Percentiles rank a stretch among this genome's conserved stretches.
These are phyloP conservation scores for Theocolax elegans DNA, from an alignment of 1,140 invertebrate genomes.

Conservation along the genomic window DNA sequence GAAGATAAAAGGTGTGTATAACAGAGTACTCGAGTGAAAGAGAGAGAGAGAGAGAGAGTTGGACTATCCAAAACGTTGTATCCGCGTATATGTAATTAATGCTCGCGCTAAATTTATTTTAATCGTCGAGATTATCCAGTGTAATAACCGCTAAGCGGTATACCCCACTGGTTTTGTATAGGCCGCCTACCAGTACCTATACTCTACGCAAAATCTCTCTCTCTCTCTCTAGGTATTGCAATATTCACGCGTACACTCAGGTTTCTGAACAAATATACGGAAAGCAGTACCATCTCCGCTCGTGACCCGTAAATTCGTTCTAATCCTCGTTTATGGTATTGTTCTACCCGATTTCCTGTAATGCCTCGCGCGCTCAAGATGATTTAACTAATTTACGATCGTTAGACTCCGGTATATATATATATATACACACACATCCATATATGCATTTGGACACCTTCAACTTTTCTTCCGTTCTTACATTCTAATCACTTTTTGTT, in stretches of 20 bases:
- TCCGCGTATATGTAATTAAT: too few species aligned
- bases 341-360: not conserved
- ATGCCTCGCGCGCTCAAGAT: not conserved
- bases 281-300: not conserved
- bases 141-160: slow-evolving; percentile 61
- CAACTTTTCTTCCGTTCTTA: too few species aligned
- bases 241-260: not conserved
- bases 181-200: too few species aligned
- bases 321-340: slow-evolving; percentile 29
- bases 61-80: too few species aligned
- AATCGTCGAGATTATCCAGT: slow-evolving; percentile 59
- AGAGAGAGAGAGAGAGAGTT: too few species aligned
- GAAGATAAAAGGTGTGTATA: not conserved
- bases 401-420: not conserved
- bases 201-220: slow-evolving; percentile 4
- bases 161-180: too few species aligned
- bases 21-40: too few species aligned
- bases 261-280: slow-evolving; percentile 37
- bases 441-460: too few species aligned
- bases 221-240: not conserved
- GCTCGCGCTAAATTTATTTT: slow-evolving; percentile 60
- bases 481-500: too few species aligned
- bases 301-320: slow-evolving; percentile 13
- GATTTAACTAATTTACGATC: slow-evolving; percentile 18
- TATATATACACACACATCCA: too few species aligned